Conservation (phyloP, 2,113 vertebrate species). For the Cyprinodon tularosa region DNA sequence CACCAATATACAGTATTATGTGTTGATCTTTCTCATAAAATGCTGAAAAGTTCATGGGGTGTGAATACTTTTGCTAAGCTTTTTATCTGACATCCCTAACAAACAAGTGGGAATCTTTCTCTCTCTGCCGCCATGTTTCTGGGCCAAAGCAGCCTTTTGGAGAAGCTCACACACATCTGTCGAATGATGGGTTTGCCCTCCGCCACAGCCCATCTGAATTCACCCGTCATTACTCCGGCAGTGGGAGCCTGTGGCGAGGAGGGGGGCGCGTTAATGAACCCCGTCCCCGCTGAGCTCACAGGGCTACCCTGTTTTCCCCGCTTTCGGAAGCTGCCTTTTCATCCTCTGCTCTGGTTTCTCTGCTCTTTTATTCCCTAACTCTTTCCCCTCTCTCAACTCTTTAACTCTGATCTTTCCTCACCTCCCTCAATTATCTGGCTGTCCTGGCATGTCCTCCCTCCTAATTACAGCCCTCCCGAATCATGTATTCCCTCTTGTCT, state of each 20-base stretch:
- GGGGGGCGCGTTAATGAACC: constrained; percentile 69
- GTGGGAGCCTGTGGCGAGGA: constrained; percentile 55
- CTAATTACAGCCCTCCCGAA: constrained; percentile 18
- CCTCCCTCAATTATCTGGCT: constrained; percentile 40
- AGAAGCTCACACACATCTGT: constrained; percentile 41
- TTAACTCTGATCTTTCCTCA: constrained; percentile 49
- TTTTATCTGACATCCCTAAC: constrained; percentile 45
- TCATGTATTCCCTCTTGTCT: constrained; percentile 23
- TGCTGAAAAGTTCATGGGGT: too few relatives aligned
- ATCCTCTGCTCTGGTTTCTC: constrained; percentile 49
- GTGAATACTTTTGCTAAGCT: constrained; percentile 30
- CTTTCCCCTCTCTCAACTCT: constrained; percentile 34
- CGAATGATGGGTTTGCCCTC: constrained; percentile 59
- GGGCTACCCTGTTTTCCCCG: constrained; percentile 31
- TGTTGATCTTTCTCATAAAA: too few relatives aligned
- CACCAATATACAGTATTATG: too few relatives aligned
- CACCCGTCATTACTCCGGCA: constrained; percentile 65
- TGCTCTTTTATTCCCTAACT: constrained; percentile 35
- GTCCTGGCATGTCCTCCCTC: constrained; percentile 32
- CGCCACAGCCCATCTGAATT: constrained; percentile 62
- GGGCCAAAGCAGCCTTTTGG: constrained; percentile 38
- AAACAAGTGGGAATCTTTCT: constrained; percentile 46
- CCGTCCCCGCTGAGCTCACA: constrained; percentile 64
- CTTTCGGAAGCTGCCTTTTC: constrained; percentile 46
- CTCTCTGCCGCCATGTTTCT: constrained; percentile 43